phyloP scores from a whole-genome alignment of 2,113 vertebrate genomes.

The Salvelinus alpinus region DNA sequence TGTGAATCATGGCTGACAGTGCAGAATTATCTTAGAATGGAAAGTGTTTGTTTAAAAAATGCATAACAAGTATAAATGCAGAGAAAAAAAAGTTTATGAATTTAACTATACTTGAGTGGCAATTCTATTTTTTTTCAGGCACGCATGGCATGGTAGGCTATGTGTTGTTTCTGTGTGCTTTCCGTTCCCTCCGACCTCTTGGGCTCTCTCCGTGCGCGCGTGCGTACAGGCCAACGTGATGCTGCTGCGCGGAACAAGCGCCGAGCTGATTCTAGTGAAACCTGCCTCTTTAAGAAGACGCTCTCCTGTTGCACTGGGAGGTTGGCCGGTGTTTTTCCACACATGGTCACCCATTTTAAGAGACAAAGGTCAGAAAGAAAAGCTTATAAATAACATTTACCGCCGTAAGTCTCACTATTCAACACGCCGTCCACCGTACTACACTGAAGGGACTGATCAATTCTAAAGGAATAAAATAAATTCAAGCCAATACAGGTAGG shows the following conservation, averaged over 20 bases:
- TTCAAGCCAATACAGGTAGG: constrained; percentile 34
- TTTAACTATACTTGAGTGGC: too few relatives aligned
- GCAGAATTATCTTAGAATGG: too few relatives aligned
- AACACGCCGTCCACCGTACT: constrained; percentile 52
- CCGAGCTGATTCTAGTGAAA: neutral
- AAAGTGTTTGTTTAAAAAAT: too few relatives aligned
- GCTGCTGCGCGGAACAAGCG: neutral
- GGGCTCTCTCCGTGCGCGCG: neutral
- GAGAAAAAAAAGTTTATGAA: too few relatives aligned
- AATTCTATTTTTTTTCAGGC: too few relatives aligned
- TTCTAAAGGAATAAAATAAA: constrained; percentile 63
- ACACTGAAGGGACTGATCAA: constrained; percentile 58
- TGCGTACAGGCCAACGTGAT: neutral
- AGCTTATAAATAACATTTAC: constrained; percentile 83
- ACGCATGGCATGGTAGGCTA: too few relatives aligned
- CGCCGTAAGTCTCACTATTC: constrained; percentile 64
- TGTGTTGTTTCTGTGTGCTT: too few relatives aligned
- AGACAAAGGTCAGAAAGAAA: constrained; percentile 90
- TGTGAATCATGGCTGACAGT: too few relatives aligned
- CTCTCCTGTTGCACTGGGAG: constrained; percentile 72
- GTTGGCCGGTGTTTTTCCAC: constrained; percentile 93
- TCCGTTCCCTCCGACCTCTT: neutral
- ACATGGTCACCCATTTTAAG: constrained; percentile 78
- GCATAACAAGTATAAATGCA: too few relatives aligned
- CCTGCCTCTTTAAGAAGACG: constrained; percentile 52